Percentiles rank a stretch among this genome's conserved stretches.
Conservation (phyloP, 2,888 invertebrate species). For the Ochropacha duplaris region DNA sequence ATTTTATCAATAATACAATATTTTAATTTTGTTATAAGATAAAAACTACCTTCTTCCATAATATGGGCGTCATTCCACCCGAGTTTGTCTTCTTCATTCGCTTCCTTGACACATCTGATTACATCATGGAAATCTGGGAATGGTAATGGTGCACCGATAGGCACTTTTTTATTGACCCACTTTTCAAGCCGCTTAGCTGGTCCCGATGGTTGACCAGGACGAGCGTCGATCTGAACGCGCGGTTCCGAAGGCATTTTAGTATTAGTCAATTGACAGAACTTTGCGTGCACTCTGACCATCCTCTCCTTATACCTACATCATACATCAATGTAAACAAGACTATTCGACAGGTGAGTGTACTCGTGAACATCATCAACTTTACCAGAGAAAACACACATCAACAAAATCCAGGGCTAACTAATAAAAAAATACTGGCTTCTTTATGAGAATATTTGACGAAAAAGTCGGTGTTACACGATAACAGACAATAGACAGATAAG, state of each 20-base stretch:
- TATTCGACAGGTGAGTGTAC: background rate
- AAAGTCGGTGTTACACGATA: too few relatives aligned
- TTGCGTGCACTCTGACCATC: conserved; percentile 77
- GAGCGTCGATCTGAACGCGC: conserved; percentile 58
- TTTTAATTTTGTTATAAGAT: background rate
- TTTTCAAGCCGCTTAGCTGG: conserved; percentile 70
- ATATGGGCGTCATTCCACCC: conserved; percentile 70
- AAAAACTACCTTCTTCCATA: conserved; percentile 68
- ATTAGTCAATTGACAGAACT: conserved; percentile 85
- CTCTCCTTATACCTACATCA: conserved; percentile 71
- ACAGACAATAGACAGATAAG: too few relatives aligned
- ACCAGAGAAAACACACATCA: too few relatives aligned
- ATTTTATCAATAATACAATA: background rate
- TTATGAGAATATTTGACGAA: too few relatives aligned
- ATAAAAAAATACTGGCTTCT: too few relatives aligned
- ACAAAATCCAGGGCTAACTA: too few relatives aligned
- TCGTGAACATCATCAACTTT: background rate
- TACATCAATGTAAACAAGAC: conserved; percentile 6
- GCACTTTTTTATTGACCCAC: conserved; percentile 71
- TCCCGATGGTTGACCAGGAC: conserved; percentile 60
- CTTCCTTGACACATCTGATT: conserved; percentile 65
- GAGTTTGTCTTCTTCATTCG: conserved; percentile 66
- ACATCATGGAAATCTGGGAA: conserved; percentile 84
- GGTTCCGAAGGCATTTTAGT: conserved; percentile 76
- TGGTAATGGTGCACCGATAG: conserved; percentile 64